Conservation (phyloP, 1,140 invertebrate genomes). For the Lasioglossum baleicum region DNA sequence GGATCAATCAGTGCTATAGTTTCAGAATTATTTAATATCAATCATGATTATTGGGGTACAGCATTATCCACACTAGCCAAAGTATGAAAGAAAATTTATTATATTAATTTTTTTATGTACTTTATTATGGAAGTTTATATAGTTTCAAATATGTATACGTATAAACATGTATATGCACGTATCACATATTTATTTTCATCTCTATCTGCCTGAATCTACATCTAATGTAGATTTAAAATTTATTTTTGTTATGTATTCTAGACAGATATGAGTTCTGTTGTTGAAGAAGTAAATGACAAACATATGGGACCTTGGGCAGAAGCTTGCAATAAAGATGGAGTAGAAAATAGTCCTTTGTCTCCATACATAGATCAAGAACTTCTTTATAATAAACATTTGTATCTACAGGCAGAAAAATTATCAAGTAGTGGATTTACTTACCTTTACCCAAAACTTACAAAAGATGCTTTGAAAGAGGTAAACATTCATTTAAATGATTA, state of each 20-base stretch:
- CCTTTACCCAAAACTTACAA: constrained; percentile 82
- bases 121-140: too few species aligned
- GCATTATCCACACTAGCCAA: constrained; percentile 89
- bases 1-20: constrained; percentile 89
- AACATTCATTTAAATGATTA: constrained; percentile 10
- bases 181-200: too few species aligned
- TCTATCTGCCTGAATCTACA: too few species aligned
- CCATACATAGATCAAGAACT: constrained; percentile 92
- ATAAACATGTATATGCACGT: too few species aligned
- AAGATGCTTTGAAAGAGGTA: constrained; percentile 83
- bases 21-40: constrained; percentile 91
- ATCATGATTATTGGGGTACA: constrained; percentile 92
- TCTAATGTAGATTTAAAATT: too few species aligned
- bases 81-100: constrained; percentile 81
- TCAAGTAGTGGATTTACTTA: constrained; percentile 81
- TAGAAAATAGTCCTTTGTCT: constrained; percentile 91
- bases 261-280: constrained; percentile 87
- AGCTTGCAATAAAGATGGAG: constrained; percentile 86
- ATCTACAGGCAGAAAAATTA: constrained; percentile 87
- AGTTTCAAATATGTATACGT: too few species aligned
- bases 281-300: constrained; percentile 95
- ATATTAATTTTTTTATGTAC: too few species aligned
- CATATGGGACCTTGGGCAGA: constrained; percentile 94
- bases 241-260: constrained; percentile 72
- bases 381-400: constrained; percentile 88